Conservation (phyloP, 1,140 invertebrate genomes). For the Euura saliciscinereae region DNA sequence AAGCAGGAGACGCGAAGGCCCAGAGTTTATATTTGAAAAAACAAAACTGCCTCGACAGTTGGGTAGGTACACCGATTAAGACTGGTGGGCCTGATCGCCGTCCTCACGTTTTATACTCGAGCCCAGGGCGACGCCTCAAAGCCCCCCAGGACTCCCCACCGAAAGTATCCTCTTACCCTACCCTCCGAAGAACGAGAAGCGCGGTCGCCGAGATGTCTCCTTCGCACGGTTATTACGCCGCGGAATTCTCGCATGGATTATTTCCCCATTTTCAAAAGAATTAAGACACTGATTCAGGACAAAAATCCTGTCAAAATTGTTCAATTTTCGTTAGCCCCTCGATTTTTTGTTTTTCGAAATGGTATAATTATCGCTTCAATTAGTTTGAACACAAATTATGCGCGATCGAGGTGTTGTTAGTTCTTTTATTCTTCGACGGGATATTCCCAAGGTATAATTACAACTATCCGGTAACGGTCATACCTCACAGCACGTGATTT, state of each 20-base stretch:
- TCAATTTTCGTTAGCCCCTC: too few relatives aligned
- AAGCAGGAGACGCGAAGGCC: constrained; percentile 25
- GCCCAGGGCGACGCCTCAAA: constrained; percentile 46
- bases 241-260: neutral
- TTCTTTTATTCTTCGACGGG: too few relatives aligned
- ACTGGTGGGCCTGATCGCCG: constrained; percentile 53
- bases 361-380: too few relatives aligned
- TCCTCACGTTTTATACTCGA: constrained; percentile 52
- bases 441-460: too few relatives aligned
- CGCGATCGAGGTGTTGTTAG: too few relatives aligned
- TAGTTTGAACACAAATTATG: too few relatives aligned
- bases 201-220: neutral
- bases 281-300: too few relatives aligned
- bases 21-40: neutral
- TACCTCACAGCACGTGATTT: too few relatives aligned
- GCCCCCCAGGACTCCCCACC: constrained; percentile 34
- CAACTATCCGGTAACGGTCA: too few relatives aligned
- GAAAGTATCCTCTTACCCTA: constrained; percentile 7
- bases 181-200: constrained; percentile 21
- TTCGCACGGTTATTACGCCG: neutral
- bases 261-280: neutral
- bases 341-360: too few relatives aligned
- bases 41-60: constrained; percentile 32
- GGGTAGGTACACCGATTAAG: constrained; percentile 38
- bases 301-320: too few relatives aligned